Evolutionary conservation across 2,113 vertebrate species (phyloP).

Genomic region (Platysteira castanea): DNA sequence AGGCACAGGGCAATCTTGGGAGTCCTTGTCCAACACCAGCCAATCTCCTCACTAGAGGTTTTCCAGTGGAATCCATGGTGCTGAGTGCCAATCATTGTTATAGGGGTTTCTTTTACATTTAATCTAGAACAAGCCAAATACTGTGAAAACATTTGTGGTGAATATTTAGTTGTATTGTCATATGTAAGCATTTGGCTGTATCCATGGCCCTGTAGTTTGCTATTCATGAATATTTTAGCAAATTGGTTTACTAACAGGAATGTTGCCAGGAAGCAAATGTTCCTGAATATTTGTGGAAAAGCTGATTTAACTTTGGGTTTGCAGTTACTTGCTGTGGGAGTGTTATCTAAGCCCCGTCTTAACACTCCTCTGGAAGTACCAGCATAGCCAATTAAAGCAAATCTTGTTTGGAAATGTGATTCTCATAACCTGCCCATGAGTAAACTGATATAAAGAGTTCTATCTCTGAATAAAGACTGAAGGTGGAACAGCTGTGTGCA

Average conservation of each 20-base stretch:
- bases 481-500: neutral
- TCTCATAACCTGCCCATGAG: neutral
- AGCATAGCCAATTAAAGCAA: neutral
- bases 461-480: neutral
- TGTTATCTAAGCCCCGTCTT: neutral
- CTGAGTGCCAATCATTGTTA: neutral
- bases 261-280: conserved; percentile 26
- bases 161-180: neutral
- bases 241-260: conserved; percentile 25
- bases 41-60: neutral
- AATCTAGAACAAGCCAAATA: neutral
- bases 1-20: rapidly evolving
- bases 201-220: neutral
- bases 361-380: neutral
- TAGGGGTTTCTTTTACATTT: rapidly evolving
- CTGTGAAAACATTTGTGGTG: neutral
- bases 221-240: conserved; percentile 51
- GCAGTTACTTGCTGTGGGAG: neutral
- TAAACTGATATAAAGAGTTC: neutral
- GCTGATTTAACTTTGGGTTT: neutral
- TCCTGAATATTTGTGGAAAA: conserved; percentile 13
- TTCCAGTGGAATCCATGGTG: neutral
- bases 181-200: neutral
- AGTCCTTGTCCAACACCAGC: neutral
- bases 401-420: neutral